These are phyloP conservation scores for Sinocyclocheilus anophthalmus DNA, from an alignment of 2,113 vertebrate genomes.

Conservation along the genomic window DNA sequence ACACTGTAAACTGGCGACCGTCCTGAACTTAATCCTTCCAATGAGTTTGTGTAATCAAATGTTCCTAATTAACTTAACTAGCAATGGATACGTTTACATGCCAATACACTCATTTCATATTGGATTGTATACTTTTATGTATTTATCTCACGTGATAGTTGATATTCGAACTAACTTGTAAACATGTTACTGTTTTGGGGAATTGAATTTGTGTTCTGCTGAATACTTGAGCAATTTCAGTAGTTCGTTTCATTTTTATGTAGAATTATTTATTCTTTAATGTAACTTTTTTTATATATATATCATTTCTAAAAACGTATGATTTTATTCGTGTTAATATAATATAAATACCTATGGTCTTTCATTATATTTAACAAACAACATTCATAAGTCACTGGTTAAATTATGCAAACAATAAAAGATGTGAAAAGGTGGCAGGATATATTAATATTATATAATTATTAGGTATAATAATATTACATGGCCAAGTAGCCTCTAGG, in stretches of 20 bases:
- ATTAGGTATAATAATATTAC: neutral
- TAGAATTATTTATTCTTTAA: neutral
- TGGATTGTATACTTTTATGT: neutral
- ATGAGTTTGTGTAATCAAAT: constrained; percentile 4
- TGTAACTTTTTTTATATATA: neutral
- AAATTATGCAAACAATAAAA: neutral
- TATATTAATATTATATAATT: neutral
- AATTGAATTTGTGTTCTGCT: neutral
- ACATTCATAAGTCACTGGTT: neutral
- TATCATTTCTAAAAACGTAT: neutral
- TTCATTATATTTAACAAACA: neutral
- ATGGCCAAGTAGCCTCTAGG: neutral
- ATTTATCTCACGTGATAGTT: neutral
- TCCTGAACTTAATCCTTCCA: neutral
- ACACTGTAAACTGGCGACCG: constrained; percentile 46
- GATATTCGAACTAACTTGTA: neutral
- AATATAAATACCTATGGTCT: neutral
- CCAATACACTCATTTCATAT: neutral
- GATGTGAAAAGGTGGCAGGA: neutral
- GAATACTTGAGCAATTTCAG: neutral
- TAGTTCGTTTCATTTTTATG: neutral
- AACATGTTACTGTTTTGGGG: neutral
- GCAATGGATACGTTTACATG: neutral
- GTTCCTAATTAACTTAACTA: neutral
- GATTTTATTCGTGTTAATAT: neutral